Evolutionary conservation across 2,888 invertebrate species (phyloP).

Genomic region (Abrostola triplasia): DNA sequence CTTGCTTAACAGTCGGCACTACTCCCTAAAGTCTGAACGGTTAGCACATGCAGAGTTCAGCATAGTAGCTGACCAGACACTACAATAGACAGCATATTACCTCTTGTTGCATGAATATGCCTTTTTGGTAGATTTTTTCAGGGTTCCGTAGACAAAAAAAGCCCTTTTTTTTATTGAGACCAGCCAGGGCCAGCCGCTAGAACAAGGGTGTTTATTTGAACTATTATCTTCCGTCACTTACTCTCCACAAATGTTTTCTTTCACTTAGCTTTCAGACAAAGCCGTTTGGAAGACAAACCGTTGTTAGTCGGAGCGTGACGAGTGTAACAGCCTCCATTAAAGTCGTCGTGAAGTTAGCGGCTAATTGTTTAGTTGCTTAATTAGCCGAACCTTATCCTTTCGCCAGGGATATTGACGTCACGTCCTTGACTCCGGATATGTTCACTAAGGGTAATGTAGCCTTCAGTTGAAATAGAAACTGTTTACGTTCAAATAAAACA

Average conservation of each 20-base stretch:
- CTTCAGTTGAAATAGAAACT: not conserved
- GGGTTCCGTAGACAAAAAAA: no score
- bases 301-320: constrained; percentile 9
- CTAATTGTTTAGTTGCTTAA: constrained; percentile 52
- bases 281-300: constrained; percentile 21
- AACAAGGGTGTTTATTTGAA: not conserved
- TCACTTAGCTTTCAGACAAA: not conserved
- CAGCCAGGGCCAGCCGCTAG: not conserved
- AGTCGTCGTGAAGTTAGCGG: constrained; percentile 22
- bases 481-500: not conserved
- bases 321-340: constrained; percentile 40
- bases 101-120: no score
- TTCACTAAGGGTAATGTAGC: not conserved
- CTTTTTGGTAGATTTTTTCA: no score
- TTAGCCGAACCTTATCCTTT: constrained; percentile 47
- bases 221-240: not conserved
- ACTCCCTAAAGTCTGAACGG: no score
- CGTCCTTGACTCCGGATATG: not conserved
- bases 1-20: no score
- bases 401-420: constrained; percentile 23
- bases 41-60: no score
- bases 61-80: no score
- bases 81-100: no score
- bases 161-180: no score
- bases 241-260: not conserved